Evolutionary conservation across 2,888 invertebrate genomes (phyloP).

Genomic region (Eupithecia exiguata): DNA sequence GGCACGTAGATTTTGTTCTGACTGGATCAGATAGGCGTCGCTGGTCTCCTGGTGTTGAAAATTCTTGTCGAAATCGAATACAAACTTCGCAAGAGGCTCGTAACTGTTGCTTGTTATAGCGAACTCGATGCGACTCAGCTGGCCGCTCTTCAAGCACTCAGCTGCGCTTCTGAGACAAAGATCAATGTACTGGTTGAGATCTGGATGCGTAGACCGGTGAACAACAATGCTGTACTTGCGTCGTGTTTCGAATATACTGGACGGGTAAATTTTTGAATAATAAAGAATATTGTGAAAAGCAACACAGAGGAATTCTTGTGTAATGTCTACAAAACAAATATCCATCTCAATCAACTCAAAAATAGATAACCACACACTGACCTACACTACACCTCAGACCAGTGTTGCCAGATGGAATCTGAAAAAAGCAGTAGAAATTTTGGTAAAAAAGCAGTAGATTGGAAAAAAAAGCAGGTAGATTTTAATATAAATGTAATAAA

Average conservation of each 20-base stretch:
- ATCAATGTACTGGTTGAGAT: constrained; percentile 85
- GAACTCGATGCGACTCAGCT: constrained; percentile 81
- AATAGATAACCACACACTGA: not conserved
- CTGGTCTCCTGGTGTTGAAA: constrained; percentile 60
- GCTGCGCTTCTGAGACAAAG: constrained; percentile 79
- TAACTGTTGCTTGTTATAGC: constrained; percentile 67
- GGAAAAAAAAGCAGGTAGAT: no score
- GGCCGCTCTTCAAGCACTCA: constrained; percentile 77
- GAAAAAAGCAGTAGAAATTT: no score
- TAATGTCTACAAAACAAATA: constrained; percentile 80
- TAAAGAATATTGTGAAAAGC: constrained; percentile 86
- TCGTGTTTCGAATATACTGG: constrained; percentile 84
- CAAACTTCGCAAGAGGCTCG: constrained; percentile 61
- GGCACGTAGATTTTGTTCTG: constrained; percentile 85
- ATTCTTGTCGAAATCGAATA: constrained; percentile 67
- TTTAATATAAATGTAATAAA: no score
- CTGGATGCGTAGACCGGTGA: constrained; percentile 85
- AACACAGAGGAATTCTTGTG: constrained; percentile 87
- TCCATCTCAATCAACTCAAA: constrained; percentile 57
- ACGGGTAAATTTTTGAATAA: constrained; percentile 85
- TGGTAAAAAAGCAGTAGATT: no score
- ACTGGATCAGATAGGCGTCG: constrained; percentile 85
- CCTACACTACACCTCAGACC: no score
- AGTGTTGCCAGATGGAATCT: no score
- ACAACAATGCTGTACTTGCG: constrained; percentile 86